Percentiles rank a stretch among this genome's conserved stretches.
Evolutionary conservation across 2,797 vertebrate genomes (phyloP).

Genomic region (Coccyzus lansbergi): DNA sequence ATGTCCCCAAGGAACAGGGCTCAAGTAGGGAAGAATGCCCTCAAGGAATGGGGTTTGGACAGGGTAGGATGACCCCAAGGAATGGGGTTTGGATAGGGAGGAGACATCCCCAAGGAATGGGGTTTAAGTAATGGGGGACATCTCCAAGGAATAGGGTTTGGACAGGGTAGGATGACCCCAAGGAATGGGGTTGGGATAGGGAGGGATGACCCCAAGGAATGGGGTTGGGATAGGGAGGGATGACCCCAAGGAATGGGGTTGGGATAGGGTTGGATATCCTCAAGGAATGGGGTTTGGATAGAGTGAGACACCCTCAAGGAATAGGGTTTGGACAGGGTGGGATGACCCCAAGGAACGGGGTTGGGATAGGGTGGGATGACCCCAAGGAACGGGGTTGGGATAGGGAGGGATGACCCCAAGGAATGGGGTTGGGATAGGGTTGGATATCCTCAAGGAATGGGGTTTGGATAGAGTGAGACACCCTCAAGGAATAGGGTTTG

Average conservation of each 20-base stretch:
- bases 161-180: too few species aligned
- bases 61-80: too few species aligned
- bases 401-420: neutral
- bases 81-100: too few species aligned
- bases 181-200: too few species aligned
- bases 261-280: neutral
- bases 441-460: neutral
- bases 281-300: neutral
- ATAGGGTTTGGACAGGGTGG: too few species aligned
- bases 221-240: neutral
- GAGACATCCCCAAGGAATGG: too few species aligned
- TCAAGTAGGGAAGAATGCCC: too few species aligned
- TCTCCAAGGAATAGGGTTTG: too few species aligned
- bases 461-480: neutral
- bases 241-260: neutral
- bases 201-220: too few species aligned
- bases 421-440: neutral
- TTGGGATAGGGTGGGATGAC: neutral
- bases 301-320: neutral
- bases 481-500: neutral
- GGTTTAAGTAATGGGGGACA: too few species aligned
- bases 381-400: neutral
- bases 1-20: too few species aligned
- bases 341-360: neutral
- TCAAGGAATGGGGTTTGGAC: too few species aligned